phyloP scores from a whole-genome alignment of 1,140 invertebrate species.

The Heliconius hewitsoni region DNA sequence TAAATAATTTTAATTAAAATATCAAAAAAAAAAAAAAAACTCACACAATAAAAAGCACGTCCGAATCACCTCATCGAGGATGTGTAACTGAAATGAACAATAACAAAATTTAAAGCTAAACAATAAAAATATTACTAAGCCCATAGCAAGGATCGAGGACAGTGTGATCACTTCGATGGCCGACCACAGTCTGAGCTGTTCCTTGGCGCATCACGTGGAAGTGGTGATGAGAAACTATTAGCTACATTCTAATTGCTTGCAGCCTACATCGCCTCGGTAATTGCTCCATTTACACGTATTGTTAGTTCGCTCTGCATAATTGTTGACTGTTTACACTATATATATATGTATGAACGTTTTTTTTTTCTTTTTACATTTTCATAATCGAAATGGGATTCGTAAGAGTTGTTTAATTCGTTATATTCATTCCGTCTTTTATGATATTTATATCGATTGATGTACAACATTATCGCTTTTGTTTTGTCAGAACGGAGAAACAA shows the following conservation, averaged over 20 bases:
- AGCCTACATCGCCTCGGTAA: slow-evolving; percentile 78
- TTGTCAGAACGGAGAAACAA: too few species aligned
- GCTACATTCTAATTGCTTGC: slow-evolving; percentile 76
- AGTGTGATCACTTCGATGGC: slow-evolving; percentile 63
- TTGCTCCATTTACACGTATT: slow-evolving; percentile 80
- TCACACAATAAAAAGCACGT: not conserved
- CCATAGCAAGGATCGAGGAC: not conserved
- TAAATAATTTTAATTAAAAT: not conserved
- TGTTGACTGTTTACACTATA: slow-evolving; percentile 71
- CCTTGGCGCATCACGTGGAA: slow-evolving; percentile 54
- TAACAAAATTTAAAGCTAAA: not conserved
- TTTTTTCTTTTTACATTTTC: too few species aligned
- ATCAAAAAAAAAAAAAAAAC: not conserved
- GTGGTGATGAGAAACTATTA: slow-evolving; percentile 79
- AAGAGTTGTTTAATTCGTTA: too few species aligned
- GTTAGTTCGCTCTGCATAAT: slow-evolving; percentile 77
- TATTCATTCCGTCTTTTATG: too few species aligned
- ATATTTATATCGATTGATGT: too few species aligned
- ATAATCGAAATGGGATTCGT: too few species aligned
- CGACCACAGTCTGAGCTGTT: slow-evolving; percentile 64
- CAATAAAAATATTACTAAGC: not conserved
- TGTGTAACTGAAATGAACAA: slow-evolving; percentile 1
- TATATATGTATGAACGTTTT: slow-evolving; percentile 47
- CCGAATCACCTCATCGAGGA: not conserved
- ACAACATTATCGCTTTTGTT: too few species aligned